These are phyloP conservation scores for Megaustenia siamemsis DNA, from an alignment of 2,888 invertebrate genomes.

Conservation along the genomic window DNA sequence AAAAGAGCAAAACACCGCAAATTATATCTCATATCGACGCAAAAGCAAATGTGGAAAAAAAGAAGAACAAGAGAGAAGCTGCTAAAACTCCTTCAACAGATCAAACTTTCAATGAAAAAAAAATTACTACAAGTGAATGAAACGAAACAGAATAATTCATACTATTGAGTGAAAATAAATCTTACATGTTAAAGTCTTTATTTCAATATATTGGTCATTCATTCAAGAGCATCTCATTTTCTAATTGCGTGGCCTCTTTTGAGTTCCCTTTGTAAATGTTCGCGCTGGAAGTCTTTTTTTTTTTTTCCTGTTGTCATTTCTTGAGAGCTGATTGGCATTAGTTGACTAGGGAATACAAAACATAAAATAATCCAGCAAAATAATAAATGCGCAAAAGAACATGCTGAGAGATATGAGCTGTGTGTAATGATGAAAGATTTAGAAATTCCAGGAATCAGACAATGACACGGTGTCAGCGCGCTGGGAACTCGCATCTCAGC, in stretches of 20 bases:
- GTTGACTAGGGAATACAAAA: neutral
- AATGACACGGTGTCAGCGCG: neutral
- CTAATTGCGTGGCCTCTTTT: neutral
- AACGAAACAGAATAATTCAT: too few relatives aligned
- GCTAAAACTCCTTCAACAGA: too few relatives aligned
- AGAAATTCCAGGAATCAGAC: neutral
- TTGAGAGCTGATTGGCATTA: neutral
- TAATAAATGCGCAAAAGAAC: neutral
- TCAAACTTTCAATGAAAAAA: too few relatives aligned
- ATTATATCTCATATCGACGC: too few relatives aligned
- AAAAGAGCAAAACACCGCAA: too few relatives aligned
- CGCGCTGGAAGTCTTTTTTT: neutral
- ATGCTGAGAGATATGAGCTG: neutral
- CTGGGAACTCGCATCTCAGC: neutral
- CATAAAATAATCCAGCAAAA: neutral
- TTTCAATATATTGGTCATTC: too few relatives aligned
- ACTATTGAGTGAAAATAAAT: too few relatives aligned
- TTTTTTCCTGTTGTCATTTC: neutral
- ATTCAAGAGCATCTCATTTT: neutral
- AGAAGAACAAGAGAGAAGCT: too few relatives aligned
- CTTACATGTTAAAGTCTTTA: too few relatives aligned
- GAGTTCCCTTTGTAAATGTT: neutral
- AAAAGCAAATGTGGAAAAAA: too few relatives aligned
- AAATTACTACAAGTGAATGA: too few relatives aligned
- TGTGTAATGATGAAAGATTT: neutral